Evolutionary conservation across 2,888 invertebrate species (phyloP).

Genomic region (Nomada ruficornis): DNA sequence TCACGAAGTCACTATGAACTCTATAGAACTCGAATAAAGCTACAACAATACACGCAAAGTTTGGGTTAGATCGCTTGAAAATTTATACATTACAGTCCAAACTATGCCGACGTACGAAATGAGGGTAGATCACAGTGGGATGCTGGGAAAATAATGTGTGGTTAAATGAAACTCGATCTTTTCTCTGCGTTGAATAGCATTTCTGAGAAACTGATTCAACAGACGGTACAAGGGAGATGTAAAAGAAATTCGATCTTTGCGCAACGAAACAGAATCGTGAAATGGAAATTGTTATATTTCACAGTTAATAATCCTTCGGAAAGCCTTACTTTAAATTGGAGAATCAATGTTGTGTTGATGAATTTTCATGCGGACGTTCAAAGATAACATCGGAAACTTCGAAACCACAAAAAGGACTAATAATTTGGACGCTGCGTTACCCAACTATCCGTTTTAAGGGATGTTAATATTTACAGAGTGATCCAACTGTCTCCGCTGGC

Average conservation of each 20-base stretch:
- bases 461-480: conserved; percentile 31
- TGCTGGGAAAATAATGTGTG: not conserved
- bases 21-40: not conserved
- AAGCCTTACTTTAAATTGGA: not conserved
- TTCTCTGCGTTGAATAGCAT: not conserved
- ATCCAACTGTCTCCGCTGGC: conserved; percentile 14
- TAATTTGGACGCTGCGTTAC: conserved; percentile 1
- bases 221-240: not conserved
- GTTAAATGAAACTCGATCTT: conserved; percentile 1
- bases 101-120: not conserved
- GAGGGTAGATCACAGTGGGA: not conserved
- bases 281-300: not conserved
- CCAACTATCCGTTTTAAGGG: not conserved
- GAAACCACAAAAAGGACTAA: not conserved
- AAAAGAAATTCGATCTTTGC: not conserved
- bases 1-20: too few relatives aligned
- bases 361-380: too few relatives aligned
- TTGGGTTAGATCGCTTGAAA: not conserved
- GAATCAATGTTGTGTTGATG: not conserved
- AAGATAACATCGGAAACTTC: not conserved
- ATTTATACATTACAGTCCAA: not conserved
- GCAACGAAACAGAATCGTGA: not conserved
- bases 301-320: not conserved
- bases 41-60: not conserved
- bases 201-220: not conserved